Conservation (phyloP, 2,113 vertebrate genomes). For the Arvicanthis niloticus region DNA sequence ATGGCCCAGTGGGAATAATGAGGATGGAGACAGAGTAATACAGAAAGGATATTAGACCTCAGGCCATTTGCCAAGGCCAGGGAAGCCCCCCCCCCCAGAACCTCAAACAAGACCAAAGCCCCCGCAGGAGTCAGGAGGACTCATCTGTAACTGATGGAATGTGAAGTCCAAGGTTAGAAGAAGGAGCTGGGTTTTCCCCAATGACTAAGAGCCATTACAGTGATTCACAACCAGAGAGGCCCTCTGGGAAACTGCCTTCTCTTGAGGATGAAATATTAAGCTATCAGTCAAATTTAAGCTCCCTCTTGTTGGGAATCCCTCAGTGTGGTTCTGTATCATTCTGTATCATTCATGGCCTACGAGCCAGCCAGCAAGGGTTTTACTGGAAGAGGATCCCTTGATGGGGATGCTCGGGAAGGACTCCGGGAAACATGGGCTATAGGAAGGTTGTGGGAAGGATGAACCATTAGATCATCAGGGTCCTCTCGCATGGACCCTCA, state of each 20-base stretch:
- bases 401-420: rapidly evolving
- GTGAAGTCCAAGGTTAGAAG: background rate
- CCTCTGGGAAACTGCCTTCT: background rate
- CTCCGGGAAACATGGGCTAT: background rate
- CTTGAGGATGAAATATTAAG: constrained; percentile 56
- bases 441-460: background rate
- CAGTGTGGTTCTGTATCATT: background rate
- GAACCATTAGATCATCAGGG: no score
- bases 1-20: background rate
- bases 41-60: background rate
- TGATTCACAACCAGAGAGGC: background rate
- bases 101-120: background rate
- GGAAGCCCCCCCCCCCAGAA: background rate
- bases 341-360: background rate
- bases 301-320: background rate
- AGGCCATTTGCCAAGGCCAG: background rate
- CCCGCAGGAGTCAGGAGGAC: background rate
- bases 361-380: background rate
- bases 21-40: background rate
- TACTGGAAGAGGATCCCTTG: rapidly evolving
- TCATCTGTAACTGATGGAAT: background rate
- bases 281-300: constrained; percentile 18
- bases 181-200: constrained; percentile 12
- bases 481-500: background rate
- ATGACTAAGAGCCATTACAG: background rate